A percentile compares a stretch with the other conserved stretches of the same genome.
Evolutionary conservation across 2,888 invertebrate genomes (phyloP).

Genomic region (Esperia sulphurella): DNA sequence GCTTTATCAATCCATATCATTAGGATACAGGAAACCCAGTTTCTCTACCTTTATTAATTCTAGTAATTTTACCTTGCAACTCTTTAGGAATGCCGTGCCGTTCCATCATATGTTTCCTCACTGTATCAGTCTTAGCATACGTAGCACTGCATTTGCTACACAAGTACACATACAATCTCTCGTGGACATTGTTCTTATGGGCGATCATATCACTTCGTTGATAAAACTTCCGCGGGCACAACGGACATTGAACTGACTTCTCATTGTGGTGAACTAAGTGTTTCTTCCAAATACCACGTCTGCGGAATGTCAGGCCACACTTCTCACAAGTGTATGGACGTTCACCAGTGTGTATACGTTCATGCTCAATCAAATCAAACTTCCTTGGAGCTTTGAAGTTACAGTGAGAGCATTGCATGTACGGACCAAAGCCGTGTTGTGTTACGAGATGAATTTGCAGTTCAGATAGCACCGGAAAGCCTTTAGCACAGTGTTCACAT

Average conservation of each 20-base stretch:
- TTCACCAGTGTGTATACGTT: constrained; percentile 58
- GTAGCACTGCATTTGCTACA: constrained; percentile 53
- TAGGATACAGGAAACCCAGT: not conserved
- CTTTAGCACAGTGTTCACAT: constrained; percentile 65
- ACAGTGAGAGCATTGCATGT: constrained; percentile 51
- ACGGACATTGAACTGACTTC: constrained; percentile 48
- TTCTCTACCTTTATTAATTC: constrained; percentile 24
- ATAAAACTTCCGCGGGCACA: constrained; percentile 55
- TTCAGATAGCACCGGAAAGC: constrained; percentile 42
- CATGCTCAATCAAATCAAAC: constrained; percentile 52
- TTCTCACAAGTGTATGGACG: constrained; percentile 63
- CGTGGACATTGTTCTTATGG: constrained; percentile 56
- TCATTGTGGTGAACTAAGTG: constrained; percentile 56
- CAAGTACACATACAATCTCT: constrained; percentile 49
- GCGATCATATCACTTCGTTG: constrained; percentile 42
- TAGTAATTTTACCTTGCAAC: constrained; percentile 50
- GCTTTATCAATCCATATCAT: no score
- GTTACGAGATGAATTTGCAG: constrained; percentile 48
- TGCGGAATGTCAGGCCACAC: constrained; percentile 60
- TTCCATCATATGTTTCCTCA: constrained; percentile 51
- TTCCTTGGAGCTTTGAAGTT: constrained; percentile 51
- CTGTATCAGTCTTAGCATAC: constrained; percentile 52
- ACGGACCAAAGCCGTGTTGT: constrained; percentile 50
- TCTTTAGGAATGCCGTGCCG: constrained; percentile 59
- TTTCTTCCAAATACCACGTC: constrained; percentile 54